Base-by-base conservation (phyloP, 2,888 invertebrate species). In the Apodemia hepburni region DNA sequence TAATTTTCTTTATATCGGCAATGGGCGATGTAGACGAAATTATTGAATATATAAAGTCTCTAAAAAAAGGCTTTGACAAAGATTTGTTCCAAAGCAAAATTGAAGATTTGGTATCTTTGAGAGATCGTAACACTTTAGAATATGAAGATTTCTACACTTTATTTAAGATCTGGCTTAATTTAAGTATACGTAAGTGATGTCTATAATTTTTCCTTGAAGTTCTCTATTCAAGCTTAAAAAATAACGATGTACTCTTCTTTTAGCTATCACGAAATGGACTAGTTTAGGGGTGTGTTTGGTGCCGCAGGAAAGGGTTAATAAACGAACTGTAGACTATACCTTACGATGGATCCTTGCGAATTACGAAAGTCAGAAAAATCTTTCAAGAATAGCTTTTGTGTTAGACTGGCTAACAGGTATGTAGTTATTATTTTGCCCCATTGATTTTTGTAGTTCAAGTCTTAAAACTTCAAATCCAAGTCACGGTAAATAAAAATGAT, bases 341-440 rank as follows among this genome's bases (percentile, higher is more conserved):
- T 71, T 89, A 33, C 78, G 84, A 42, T 92, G 92, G 92, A 73
- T 91, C 47, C 78, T 91, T 57, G 81, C 79, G 12, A 86, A 84
- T 67, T 76, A 75, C 70, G 74, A 77, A 22, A 75, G 82, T 59
- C 79, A 81, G 63, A 71, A 71, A 3, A 78, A 75, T 67, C 80
- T 78, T 64, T 73, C 88, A 9, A 80, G 82, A 69, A 77, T 87
- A 49, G 80, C 75, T 0, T 88, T 86, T 73, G 69, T 91, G 62
- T 76, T 91, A 15, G 88, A 89, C 68, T 91, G 90, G 91, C 74
- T 91, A 3, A 87, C 89, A 75, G 91, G 91, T 91, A 70, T 65
- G 33, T 60, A 27, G 54, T 18, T 59, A 6, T n/a, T 38, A 54
- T 54, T 1, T 45, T 47, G 11, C 15, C 15, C 9, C 18, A 58